These are phyloP conservation scores for Malacoctenus gilli DNA, from an alignment of 2,797 vertebrate species.

Conservation along the genomic window DNA sequence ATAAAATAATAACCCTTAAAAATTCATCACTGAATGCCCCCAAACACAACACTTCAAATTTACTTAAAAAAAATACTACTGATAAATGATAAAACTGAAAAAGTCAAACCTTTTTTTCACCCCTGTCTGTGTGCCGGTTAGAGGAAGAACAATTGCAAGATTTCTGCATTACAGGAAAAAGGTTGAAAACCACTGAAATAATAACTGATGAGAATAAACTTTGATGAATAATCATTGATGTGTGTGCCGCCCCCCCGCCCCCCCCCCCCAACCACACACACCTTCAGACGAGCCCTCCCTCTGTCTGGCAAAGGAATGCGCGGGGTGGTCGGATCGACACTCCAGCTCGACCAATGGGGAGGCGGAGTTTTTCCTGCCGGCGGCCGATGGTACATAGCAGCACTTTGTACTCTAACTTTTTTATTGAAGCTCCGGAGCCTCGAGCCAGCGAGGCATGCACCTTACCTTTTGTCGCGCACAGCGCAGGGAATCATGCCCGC, in stretches of 20 bases:
- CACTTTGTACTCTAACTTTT: conserved; percentile 42
- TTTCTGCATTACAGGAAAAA: too few species aligned
- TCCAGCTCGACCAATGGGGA: conserved; percentile 62
- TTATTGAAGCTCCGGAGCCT: conserved; percentile 22
- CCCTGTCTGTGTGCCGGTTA: too few species aligned
- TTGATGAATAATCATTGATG: too few species aligned
- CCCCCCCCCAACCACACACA: conserved; percentile 39
- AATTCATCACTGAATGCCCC: too few species aligned
- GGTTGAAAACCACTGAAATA: too few species aligned
- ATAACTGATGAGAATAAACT: too few species aligned
- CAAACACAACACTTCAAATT: too few species aligned
- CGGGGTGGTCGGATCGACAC: conserved; percentile 62
- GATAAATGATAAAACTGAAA: too few species aligned
- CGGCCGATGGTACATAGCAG: conserved; percentile 65
- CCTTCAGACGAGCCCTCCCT: conserved; percentile 30
- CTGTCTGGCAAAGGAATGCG: conserved; percentile 61
- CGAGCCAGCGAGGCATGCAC: conserved; percentile 43
- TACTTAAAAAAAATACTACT: too few species aligned
- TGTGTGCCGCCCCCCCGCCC: neutral
- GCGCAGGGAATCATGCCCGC: conserved; percentile 71
- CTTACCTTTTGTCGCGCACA: conserved; percentile 33
- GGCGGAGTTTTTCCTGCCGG: conserved; percentile 10
- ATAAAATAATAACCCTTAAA: too few species aligned
- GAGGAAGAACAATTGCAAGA: too few species aligned
- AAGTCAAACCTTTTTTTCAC: too few species aligned